Evolutionary conservation across 37 sponge, comb jelly and placozoan species (phyloP).

Genomic region (Oopsacas minuta): DNA sequence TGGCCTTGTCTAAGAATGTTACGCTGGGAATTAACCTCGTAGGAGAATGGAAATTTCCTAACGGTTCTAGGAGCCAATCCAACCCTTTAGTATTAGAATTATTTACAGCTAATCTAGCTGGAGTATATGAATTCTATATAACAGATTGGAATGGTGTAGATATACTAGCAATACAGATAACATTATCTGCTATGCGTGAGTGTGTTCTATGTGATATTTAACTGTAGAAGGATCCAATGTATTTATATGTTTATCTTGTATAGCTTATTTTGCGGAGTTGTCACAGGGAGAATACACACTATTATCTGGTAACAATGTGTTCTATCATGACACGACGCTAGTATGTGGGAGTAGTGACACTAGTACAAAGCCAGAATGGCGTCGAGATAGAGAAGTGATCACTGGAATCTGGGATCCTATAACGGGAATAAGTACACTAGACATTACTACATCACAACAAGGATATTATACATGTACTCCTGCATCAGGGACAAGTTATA

Average conservation of each 20-base stretch:
- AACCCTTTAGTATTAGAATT: not conserved
- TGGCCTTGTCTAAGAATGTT: not conserved
- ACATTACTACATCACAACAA: not conserved
- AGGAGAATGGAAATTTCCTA: not conserved
- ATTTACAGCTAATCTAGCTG: not conserved
- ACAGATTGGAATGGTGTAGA: not conserved
- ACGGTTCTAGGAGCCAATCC: not conserved
- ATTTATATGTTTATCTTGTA: too few species aligned
- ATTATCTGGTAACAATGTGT: not conserved
- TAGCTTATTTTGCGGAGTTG: too few species aligned
- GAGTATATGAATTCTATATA: not conserved
- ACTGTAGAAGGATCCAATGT: too few species aligned
- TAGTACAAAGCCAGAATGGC: not conserved
- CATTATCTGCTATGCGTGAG: not conserved
- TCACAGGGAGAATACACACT: not conserved
- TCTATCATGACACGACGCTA: not conserved
- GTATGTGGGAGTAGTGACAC: not conserved
- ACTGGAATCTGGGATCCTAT: not conserved
- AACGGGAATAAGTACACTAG: not conserved
- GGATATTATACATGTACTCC: not conserved
- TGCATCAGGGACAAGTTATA: not conserved
- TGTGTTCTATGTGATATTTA: too few species aligned
- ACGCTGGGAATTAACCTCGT: not conserved
- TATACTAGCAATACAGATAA: not conserved
- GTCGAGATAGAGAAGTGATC: too few species aligned